phyloP scores from a whole-genome alignment of 2,888 invertebrate species.

The Melanotus villosus region DNA sequence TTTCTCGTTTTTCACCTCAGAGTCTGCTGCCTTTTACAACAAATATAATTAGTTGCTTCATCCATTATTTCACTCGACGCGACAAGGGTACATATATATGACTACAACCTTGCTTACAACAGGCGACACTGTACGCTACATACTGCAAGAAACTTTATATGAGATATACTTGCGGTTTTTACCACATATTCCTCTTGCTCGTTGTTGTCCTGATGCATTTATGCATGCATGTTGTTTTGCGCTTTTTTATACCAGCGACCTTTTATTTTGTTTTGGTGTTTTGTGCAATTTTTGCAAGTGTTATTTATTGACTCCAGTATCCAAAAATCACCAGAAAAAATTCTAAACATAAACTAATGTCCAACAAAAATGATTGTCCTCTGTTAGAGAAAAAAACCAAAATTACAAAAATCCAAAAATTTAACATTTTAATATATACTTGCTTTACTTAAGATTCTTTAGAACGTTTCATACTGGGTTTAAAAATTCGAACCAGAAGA shows the following conservation, averaged over 20 bases:
- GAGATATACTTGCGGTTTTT: constrained; percentile 37
- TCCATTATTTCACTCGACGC: constrained; percentile 60
- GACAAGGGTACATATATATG: constrained; percentile 50
- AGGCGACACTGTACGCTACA: constrained; percentile 39
- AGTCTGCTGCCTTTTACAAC: constrained; percentile 59
- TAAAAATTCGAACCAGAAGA: no score
- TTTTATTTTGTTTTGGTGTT: constrained; percentile 1
- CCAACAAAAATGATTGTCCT: no score
- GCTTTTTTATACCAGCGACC: neutral
- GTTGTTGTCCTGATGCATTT: constrained; percentile 32
- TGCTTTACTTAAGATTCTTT: no score
- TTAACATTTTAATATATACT: no score
- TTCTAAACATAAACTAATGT: no score
- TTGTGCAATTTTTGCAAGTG: no score
- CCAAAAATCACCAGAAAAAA: no score
- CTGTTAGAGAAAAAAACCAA: no score
- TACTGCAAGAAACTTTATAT: constrained; percentile 45
- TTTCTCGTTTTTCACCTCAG: constrained; percentile 57
- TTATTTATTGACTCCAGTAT: no score
- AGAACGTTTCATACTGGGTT: no score
- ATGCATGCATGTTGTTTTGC: constrained; percentile 7
- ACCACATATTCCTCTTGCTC: constrained; percentile 24
- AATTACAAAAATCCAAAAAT: no score
- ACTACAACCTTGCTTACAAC: constrained; percentile 47
- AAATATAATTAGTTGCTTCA: constrained; percentile 65